Conservation (phyloP, 2,797 vertebrate species). For the Cyprinodon diabolis region DNA sequence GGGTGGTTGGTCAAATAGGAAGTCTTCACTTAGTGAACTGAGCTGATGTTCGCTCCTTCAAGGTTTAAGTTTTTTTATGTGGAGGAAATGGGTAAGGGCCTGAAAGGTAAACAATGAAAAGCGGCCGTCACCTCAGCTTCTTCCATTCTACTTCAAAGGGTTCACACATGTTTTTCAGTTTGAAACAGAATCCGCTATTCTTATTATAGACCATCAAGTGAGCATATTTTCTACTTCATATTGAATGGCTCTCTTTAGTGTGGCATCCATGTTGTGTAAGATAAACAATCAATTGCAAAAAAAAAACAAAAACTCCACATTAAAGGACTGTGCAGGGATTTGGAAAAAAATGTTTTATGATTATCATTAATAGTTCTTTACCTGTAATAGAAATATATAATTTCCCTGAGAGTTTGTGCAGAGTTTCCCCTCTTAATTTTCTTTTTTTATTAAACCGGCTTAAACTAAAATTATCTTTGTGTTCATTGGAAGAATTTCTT, state of each 20-base stretch:
- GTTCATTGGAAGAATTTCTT: too few species aligned
- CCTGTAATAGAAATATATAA: too few species aligned
- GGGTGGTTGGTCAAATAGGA: conserved; percentile 65
- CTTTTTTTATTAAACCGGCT: too few species aligned
- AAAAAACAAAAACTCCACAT: not conserved
- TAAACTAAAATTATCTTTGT: too few species aligned
- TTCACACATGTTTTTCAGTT: conserved; percentile 78
- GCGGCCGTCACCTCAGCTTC: conserved; percentile 66
- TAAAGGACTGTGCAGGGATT: too few species aligned
- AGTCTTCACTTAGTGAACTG: conserved; percentile 78
- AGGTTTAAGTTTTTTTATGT: conserved; percentile 67
- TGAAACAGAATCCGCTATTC: conserved; percentile 56
- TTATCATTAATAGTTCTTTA: not conserved
- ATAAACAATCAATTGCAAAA: conserved; percentile 12
- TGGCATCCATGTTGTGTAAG: not conserved
- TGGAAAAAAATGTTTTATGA: not conserved
- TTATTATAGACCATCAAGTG: conserved; percentile 49
- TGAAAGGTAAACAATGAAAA: conserved; percentile 79
- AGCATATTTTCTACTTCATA: not conserved
- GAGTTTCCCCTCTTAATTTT: too few species aligned
- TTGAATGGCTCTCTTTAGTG: conserved; percentile 5
- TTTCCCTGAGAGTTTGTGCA: too few species aligned
- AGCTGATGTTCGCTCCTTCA: conserved; percentile 72
- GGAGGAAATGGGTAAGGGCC: conserved; percentile 69
- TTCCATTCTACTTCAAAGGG: conserved; percentile 72